Evolutionary conservation across 2,113 vertebrate species (phyloP), one percentile per base, ranked within the genome.

Genomic region (Pangasianodon hypophthalmus): DNA sequence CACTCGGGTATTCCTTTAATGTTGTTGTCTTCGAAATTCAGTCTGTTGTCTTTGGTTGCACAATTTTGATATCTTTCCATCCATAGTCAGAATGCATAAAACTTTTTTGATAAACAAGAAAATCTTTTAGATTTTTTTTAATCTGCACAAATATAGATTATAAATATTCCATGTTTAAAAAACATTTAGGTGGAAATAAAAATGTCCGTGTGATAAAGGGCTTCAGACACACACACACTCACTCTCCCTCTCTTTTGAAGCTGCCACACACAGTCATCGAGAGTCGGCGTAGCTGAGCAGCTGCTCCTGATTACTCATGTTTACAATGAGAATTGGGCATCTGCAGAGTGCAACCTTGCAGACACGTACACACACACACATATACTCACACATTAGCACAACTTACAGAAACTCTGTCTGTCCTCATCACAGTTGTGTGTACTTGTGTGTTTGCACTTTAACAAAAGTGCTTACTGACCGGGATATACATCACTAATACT

Each of bases 281-380:
- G 71, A 91, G 80, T 75, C 69, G 50, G 88, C 64, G 52, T 62
- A 87, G 46, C 73, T 71, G n/a, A 89, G 50, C 88, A 89, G 85
- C 90, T 91, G 90, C 85, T 80, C 58, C 44, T 89, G 88, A 85
- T 89, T 89, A 90, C 88, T 85, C 86, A 84, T 89, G 69, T 87
- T 90, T 88, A 91, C 91, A 89, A 73, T 91, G 81, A 85, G 60
- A 82, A 90, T 88, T 50, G 37, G 60, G 82, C 88, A 88, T 91
- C 88, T 88, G 91, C 88, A 37, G 71, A 37, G 37, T 88, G 89
- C 79, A 88, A 84, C 85, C 84, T 60, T 69, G 73, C 75, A 83
- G 67, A 90, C 50, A 84, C 86, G 54, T 80, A 75, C 29, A 75
- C 67, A 87, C 52, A 85, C 24, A 84, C 79, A 88, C n/a, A 52